phyloP scores from a whole-genome alignment of 1,140 invertebrate species.

The Galleria mellonella region DNA sequence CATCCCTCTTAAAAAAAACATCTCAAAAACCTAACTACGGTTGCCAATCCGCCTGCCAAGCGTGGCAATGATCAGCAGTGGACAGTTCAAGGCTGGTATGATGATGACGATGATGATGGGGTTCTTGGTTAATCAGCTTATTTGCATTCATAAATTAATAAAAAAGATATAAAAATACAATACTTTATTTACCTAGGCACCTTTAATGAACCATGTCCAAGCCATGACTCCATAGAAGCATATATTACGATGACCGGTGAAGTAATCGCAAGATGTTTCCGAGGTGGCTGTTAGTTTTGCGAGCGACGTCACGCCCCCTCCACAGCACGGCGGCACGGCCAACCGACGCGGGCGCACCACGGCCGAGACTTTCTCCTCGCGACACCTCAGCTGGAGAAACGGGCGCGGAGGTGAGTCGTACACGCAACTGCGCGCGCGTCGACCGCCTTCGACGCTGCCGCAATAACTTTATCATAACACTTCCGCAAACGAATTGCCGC shows the following conservation, averaged over 20 bases:
- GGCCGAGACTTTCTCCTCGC: slow-evolving; percentile 70
- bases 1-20: too few species aligned
- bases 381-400: slow-evolving; percentile 60
- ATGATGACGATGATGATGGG: too few species aligned
- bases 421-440: slow-evolving; percentile 47
- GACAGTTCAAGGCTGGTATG: too few species aligned
- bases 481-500: slow-evolving; percentile 45
- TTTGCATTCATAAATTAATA: too few species aligned
- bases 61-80: too few species aligned
- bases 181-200: too few species aligned
- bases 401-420: slow-evolving; percentile 42
- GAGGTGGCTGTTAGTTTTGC: slow-evolving; percentile 41
- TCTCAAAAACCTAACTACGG: too few species aligned
- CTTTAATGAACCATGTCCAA: too few species aligned
- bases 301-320: slow-evolving; percentile 55
- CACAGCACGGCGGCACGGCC: slow-evolving; percentile 38
- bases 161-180: too few species aligned
- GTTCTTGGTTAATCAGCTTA: too few species aligned
- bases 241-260: slow-evolving; percentile 10
- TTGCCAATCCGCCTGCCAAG: too few species aligned
- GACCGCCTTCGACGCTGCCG: slow-evolving; percentile 34
- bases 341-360: slow-evolving; percentile 52
- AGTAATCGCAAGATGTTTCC: slow-evolving; percentile 28
- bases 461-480: slow-evolving; percentile 15
- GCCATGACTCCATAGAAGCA: too few species aligned